These are phyloP conservation scores for Erynnis tages DNA, from an alignment of 2,888 invertebrate species.

Conservation along the genomic window DNA sequence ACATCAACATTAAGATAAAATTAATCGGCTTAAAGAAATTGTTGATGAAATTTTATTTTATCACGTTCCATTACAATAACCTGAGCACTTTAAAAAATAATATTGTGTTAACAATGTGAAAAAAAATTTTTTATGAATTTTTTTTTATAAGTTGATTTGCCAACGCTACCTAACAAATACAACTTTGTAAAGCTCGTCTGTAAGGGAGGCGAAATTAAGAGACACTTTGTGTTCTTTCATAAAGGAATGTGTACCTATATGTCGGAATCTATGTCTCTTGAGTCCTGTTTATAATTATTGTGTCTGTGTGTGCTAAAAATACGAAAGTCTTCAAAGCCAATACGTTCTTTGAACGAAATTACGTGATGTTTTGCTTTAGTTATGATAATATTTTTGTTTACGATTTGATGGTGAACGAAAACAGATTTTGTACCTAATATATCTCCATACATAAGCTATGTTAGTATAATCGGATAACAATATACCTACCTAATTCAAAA, in stretches of 20 bases:
- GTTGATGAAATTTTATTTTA: too few relatives aligned
- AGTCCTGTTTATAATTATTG: constrained; percentile 27
- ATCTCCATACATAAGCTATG: too few relatives aligned
- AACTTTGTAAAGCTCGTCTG: constrained; percentile 64
- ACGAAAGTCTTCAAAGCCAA: constrained; percentile 12
- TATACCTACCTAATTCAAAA: too few relatives aligned
- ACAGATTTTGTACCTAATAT: too few relatives aligned
- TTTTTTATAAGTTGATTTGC: constrained; percentile 36
- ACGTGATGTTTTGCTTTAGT: too few relatives aligned
- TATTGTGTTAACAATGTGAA: background rate
- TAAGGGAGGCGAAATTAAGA: constrained; percentile 74
- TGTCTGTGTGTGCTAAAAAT: constrained; percentile 18
- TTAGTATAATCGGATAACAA: too few relatives aligned
- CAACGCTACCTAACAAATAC: constrained; percentile 53
- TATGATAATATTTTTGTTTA: too few relatives aligned
- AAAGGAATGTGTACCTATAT: constrained; percentile 60
- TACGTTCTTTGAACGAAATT: background rate
- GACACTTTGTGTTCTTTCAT: constrained; percentile 72
- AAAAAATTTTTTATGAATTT: background rate
- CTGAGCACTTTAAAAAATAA: too few relatives aligned
- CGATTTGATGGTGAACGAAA: too few relatives aligned
- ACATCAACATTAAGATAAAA: too few relatives aligned
- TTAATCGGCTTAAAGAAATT: too few relatives aligned
- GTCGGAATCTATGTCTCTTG: constrained; percentile 27
- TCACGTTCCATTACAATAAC: too few relatives aligned